Percentiles rank a stretch among this genome's conserved stretches.
Evolutionary conservation across 2,113 vertebrate species (phyloP).

Genomic region (Cebus imitator): DNA sequence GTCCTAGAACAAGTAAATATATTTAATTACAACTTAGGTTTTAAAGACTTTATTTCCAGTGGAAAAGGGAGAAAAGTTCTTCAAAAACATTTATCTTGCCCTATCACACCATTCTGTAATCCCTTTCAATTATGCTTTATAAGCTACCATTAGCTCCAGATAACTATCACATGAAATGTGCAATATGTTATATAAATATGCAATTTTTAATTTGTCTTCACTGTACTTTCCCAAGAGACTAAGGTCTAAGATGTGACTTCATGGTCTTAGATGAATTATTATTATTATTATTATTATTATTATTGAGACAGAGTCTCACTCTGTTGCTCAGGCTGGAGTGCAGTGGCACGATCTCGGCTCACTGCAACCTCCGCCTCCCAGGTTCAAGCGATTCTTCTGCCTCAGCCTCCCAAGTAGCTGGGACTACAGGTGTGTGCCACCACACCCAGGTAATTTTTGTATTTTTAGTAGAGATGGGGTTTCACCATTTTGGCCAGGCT

Average conservation of each 20-base stretch:
- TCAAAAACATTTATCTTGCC: slow-evolving; percentile 33
- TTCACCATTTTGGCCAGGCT: no score
- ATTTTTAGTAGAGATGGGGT: no score
- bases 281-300: no score
- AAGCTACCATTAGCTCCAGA: slow-evolving; percentile 35
- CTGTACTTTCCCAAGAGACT: slow-evolving; percentile 58
- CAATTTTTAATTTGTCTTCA: slow-evolving; percentile 49
- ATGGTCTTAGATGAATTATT: neutral
- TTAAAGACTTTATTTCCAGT: slow-evolving; percentile 50
- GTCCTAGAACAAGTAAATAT: slow-evolving; percentile 84
- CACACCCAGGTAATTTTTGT: no score
- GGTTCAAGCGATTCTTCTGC: no score
- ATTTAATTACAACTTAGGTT: slow-evolving; percentile 64
- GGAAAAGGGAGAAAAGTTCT: slow-evolving; percentile 25
- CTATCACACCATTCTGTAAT: slow-evolving; percentile 28
- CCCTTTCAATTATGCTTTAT: neutral
- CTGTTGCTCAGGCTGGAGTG: no score
- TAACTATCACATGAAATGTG: slow-evolving; percentile 38
- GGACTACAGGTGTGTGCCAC: no score
- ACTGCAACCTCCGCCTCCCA: no score
- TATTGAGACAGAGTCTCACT: no score
- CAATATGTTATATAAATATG: neutral
- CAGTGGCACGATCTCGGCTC: no score
- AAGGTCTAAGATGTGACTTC: neutral
- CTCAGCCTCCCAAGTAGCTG: no score